Percentiles rank a stretch among this genome's conserved stretches.
These are phyloP conservation scores for Eonycteris spelaea DNA, from an alignment of 2,113 vertebrate species.

Conservation along the genomic window DNA sequence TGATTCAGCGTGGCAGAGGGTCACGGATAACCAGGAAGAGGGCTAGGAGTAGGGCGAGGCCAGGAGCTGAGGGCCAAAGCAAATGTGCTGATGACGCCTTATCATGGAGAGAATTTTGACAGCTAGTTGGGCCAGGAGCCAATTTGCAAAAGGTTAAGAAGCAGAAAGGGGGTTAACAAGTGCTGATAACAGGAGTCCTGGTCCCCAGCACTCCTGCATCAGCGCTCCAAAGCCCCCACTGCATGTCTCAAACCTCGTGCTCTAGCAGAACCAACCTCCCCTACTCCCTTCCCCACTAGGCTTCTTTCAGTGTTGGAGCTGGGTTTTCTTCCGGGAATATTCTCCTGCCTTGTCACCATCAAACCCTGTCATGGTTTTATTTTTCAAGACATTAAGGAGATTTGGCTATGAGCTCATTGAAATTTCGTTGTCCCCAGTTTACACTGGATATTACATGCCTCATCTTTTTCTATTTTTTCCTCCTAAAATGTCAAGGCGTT, in stretches of 20 bases:
- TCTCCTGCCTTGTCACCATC: not conserved
- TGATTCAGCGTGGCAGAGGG: not conserved
- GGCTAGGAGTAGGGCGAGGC: not conserved
- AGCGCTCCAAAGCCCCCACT: not conserved
- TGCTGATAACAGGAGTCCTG: not conserved
- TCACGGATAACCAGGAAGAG: not conserved
- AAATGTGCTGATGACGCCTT: not conserved
- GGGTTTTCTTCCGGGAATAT: not conserved
- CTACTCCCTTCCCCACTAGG: not conserved
- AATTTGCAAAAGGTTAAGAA: not conserved
- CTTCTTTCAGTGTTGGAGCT: not conserved
- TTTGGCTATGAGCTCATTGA: not conserved
- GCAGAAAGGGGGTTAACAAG: accelerated
- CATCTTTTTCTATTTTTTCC: not conserved
- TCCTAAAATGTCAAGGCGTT: slow-evolving; percentile 21
- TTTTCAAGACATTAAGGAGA: not conserved
- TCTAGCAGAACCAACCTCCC: not conserved
- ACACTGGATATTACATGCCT: not conserved
- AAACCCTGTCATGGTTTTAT: not conserved
- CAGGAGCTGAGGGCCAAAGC: not conserved
- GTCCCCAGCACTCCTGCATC: not conserved
- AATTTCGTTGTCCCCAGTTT: not conserved
- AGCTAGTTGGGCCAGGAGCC: not conserved
- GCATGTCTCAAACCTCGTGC: not conserved
- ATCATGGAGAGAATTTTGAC: not conserved